phyloP scores from a whole-genome alignment of 2,888 invertebrate genomes.

The Julus scanicus region DNA sequence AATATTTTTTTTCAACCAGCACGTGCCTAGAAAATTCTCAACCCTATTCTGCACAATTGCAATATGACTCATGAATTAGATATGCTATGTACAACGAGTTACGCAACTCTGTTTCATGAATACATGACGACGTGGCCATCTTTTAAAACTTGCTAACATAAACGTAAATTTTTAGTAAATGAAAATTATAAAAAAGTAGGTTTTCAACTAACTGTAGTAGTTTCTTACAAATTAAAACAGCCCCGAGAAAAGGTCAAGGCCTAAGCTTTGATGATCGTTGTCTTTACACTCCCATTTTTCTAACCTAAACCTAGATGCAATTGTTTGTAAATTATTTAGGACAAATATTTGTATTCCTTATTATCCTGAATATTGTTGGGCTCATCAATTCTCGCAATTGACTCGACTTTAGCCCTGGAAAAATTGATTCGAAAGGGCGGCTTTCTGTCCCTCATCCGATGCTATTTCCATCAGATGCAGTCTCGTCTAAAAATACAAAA shows the following conservation, averaged over 20 bases:
- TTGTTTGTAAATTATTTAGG: background rate
- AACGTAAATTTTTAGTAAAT: no score
- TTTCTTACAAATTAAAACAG: no score
- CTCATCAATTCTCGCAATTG: background rate
- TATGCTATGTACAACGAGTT: background rate
- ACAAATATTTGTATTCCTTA: background rate
- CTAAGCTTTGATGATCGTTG: background rate
- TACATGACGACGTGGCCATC: no score
- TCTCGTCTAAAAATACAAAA: conserved; percentile 38
- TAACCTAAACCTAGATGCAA: background rate
- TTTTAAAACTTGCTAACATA: no score
- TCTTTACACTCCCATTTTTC: no score
- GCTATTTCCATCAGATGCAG: conserved; percentile 40
- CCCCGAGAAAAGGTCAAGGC: background rate
- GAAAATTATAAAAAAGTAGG: no score
- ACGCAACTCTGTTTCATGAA: background rate
- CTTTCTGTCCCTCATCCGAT: conserved; percentile 20
- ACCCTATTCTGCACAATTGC: background rate
- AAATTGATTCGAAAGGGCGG: background rate
- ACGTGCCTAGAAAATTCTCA: background rate
- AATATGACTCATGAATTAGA: background rate
- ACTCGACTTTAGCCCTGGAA: background rate
- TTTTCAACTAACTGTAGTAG: no score
- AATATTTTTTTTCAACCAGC: background rate
- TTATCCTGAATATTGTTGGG: background rate